Evolutionary conservation across 2,113 vertebrate genomes (phyloP), one percentile per base, ranked within the genome.

Genomic region (Odontophorus gujanensis): DNA sequence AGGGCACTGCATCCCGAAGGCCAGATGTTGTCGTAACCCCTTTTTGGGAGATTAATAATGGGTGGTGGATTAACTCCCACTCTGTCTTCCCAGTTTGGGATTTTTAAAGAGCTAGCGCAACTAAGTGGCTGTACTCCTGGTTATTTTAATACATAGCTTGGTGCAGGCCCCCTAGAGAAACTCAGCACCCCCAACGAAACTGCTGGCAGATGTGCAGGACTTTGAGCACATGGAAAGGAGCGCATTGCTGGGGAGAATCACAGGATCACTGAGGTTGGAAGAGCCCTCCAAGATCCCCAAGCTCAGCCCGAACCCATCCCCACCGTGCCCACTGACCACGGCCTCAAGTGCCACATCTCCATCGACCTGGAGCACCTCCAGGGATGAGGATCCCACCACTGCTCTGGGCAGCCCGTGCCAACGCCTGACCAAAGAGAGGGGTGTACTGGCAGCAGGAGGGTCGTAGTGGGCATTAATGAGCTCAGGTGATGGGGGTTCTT

Each of bases 401-500:
- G 26, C 51, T 14, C 26, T 28, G 14, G 25, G 50, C 50, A 51
- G 50, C 50, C 13, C 15, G 51, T 53, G 7, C 25, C 50, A 15
- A 5, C 26, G 50, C 50, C 25, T 51, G 51, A 53, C 14, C 8
- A 9, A 16, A 51, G 50, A 36, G 45, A 51, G 48, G 18, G 4
- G 24, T 51, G 47, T 28, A 4, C 11, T 85, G 57, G 58, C n/a
- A 53, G 13, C 7, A 34, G 24, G 40, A 36, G 47, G 40, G 48
- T 50, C 43, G 38, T 3, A 36, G 6, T 8, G 68, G 19, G 34
- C 3, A 0, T 50, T 38, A 55, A 0, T 8, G 8, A 13, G 5
- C 28, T 81, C 24, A 36, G 8, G 28, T 47, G 34, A 13, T 1
- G 5, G 26, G 19, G 2, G 65, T 84, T 80, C 11, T 45, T 42